Evolutionary conservation across 2,888 invertebrate genomes (phyloP).

Genomic region (Poecilobothrus nobilitatus): DNA sequence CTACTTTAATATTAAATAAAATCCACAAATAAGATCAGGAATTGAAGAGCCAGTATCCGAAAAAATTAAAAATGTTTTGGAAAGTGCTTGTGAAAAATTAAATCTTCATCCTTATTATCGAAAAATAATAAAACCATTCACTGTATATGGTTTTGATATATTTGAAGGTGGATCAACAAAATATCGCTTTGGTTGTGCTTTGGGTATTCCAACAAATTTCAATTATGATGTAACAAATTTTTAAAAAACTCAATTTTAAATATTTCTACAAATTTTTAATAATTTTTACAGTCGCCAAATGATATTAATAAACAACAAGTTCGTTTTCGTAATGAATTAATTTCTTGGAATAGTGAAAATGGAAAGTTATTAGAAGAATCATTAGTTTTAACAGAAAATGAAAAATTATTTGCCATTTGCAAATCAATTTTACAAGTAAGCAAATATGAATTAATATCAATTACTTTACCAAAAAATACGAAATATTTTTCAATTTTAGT

Average conservation of each 20-base stretch:
- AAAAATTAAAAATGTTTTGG: slow-evolving; percentile 46
- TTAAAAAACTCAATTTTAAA: not conserved
- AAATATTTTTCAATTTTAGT: slow-evolving; percentile 22
- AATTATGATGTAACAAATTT: slow-evolving; percentile 43
- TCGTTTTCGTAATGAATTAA: slow-evolving; percentile 51
- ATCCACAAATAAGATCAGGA: no score
- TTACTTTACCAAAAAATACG: not conserved
- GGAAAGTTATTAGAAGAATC: slow-evolving; percentile 57
- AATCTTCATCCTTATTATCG: slow-evolving; percentile 47
- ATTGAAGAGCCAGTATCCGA: slow-evolving; percentile 49
- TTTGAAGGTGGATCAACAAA: slow-evolving; percentile 54
- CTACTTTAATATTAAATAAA: slow-evolving; percentile 26
- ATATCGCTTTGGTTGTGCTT: slow-evolving; percentile 52
- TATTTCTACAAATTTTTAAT: not conserved
- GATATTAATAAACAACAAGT: slow-evolving; percentile 54
- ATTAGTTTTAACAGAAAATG: slow-evolving; percentile 65
- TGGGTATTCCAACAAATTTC: slow-evolving; percentile 71
- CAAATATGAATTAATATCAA: not conserved
- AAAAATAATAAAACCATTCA: slow-evolving; percentile 55
- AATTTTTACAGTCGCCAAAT: slow-evolving; percentile 30
- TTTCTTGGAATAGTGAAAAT: slow-evolving; percentile 57
- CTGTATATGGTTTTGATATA: slow-evolving; percentile 63
- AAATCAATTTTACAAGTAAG: slow-evolving; percentile 54
- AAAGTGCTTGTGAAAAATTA: slow-evolving; percentile 53
- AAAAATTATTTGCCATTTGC: slow-evolving; percentile 72